These are phyloP conservation scores for Andrena cerasifolii DNA, from an alignment of 1,140 invertebrate species.

Conservation along the genomic window DNA sequence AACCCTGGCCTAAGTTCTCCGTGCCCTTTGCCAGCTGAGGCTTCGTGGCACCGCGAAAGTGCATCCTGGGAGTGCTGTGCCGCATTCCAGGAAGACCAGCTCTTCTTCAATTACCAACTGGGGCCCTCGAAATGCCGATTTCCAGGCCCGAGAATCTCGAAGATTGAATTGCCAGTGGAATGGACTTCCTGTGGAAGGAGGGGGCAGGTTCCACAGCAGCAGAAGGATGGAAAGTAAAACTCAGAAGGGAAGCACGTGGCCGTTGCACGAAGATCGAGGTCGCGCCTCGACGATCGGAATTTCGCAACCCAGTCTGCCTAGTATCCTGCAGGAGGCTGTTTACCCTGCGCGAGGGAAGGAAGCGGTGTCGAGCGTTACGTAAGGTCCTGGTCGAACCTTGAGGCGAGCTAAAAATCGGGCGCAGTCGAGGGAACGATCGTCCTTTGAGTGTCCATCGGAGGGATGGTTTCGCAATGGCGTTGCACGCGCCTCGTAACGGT, in stretches of 20 bases:
- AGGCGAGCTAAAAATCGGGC: no score
- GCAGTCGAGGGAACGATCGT: background rate
- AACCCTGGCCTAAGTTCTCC: slow-evolving; percentile 21
- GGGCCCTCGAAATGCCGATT: no score
- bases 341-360: slow-evolving; percentile 17
- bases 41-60: slow-evolving; percentile 33
- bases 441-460: background rate
- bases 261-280: slow-evolving; percentile 64
- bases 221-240: slow-evolving; percentile 18
- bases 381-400: background rate
- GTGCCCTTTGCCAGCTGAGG: slow-evolving; percentile 55
- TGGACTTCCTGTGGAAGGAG: no score
- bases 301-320: slow-evolving; percentile 48
- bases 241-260: slow-evolving; percentile 31
- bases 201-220: no score
- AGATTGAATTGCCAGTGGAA: no score
- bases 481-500: slow-evolving; percentile 28
- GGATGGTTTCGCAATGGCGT: slow-evolving; percentile 33
- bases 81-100: no score
- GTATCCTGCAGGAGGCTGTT: slow-evolving; percentile 31
- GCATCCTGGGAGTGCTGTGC: slow-evolving; percentile 59
- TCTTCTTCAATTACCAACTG: no score
- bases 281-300: slow-evolving; percentile 64
- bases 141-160: no score
- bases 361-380: no score